Evolutionary conservation across 2,797 vertebrate genomes (phyloP).

Genomic region (Myoxocephalus aenaeus): DNA sequence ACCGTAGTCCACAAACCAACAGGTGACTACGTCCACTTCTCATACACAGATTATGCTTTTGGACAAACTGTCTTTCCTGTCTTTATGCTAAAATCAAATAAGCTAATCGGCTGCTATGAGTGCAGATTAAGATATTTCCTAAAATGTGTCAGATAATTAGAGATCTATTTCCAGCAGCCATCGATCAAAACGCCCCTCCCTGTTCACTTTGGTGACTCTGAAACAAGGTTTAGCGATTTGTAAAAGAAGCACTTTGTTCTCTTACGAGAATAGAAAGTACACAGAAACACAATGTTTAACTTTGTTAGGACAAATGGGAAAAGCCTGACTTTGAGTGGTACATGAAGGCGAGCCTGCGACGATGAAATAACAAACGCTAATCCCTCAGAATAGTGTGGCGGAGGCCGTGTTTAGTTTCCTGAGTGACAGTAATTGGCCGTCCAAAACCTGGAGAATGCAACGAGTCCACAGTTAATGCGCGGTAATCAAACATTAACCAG

Average conservation of each 20-base stretch:
- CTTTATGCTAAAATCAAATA: too few species aligned
- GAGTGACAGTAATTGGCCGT: slow-evolving; percentile 48
- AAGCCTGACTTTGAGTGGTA: slow-evolving; percentile 25
- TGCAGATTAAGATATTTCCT: too few species aligned
- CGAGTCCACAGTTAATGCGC: slow-evolving; percentile 52
- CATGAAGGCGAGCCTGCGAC: slow-evolving; percentile 20
- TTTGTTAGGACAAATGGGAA: slow-evolving; percentile 35
- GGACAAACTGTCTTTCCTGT: too few species aligned
- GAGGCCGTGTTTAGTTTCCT: slow-evolving; percentile 39
- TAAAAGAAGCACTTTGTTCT: background rate
- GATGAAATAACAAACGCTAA: slow-evolving; percentile 31
- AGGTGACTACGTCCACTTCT: too few species aligned
- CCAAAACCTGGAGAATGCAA: slow-evolving; percentile 47
- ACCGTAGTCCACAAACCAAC: too few species aligned
- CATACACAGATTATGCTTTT: too few species aligned
- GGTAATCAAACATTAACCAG: slow-evolving; percentile 77
- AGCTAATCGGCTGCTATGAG: too few species aligned
- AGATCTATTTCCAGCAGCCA: too few species aligned
- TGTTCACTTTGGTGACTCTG: background rate
- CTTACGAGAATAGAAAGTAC: slow-evolving; percentile 24
- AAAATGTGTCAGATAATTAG: too few species aligned
- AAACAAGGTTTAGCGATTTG: slow-evolving; percentile 5
- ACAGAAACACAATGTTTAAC: slow-evolving; percentile 13
- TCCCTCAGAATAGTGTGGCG: slow-evolving; percentile 30
- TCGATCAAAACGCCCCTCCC: background rate